Conservation (phyloP, 2,888 invertebrate genomes). For the Spicauda simplicius region DNA sequence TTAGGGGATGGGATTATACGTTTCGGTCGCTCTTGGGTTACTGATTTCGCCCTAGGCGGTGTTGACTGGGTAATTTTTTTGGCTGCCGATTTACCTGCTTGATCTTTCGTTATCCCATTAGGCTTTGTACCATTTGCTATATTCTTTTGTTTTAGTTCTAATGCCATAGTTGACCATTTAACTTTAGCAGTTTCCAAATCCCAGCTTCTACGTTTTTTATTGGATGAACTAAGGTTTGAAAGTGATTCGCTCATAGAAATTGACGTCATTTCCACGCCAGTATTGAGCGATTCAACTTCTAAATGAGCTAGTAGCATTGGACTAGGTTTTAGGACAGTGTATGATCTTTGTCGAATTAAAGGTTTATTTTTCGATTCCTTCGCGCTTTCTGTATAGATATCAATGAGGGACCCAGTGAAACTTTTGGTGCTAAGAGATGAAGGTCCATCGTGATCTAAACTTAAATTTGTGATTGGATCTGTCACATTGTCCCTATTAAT, state of each 20-base stretch:
- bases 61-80: constrained; percentile 48
- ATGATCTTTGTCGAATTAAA: constrained; percentile 90
- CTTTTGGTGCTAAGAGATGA: constrained; percentile 68
- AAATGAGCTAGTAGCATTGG: constrained; percentile 88
- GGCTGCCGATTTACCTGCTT: constrained; percentile 35
- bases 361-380: constrained; percentile 56
- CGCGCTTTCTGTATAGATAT: constrained; percentile 66
- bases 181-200: constrained; percentile 77
- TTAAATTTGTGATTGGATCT: constrained; percentile 51
- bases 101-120: constrained; percentile 34
- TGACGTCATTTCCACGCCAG: constrained; percentile 75
- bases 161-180: constrained; percentile 80
- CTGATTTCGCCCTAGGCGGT: constrained; percentile 51
- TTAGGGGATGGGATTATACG: constrained; percentile 49
- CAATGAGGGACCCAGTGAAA: constrained; percentile 76
- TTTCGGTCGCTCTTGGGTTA: constrained; percentile 50
- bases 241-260: constrained; percentile 81
- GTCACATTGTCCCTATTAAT: constrained; percentile 50
- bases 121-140: constrained; percentile 35
- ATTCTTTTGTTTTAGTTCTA: constrained; percentile 63
- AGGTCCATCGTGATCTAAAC: constrained; percentile 57
- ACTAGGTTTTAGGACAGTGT: constrained; percentile 91
- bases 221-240: constrained; percentile 61
- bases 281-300: constrained; percentile 77
- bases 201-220: constrained; percentile 76